phyloP scores from a whole-genome alignment of 2,888 invertebrate genomes.

The Ashinkailepas kermadecensis region DNA sequence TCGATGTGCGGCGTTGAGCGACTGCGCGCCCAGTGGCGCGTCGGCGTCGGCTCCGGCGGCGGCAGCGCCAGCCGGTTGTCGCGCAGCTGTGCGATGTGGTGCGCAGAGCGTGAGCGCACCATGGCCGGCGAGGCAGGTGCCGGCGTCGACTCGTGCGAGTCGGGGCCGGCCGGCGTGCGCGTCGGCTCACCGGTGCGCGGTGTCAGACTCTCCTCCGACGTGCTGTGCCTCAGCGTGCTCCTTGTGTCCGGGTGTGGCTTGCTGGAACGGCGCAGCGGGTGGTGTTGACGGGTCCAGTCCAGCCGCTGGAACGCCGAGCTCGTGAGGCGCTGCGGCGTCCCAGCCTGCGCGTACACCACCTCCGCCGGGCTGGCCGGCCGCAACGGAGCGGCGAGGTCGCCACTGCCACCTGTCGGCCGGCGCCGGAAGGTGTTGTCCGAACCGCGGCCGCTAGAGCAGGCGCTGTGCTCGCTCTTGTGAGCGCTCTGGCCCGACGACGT shows the following conservation, averaged over 20 bases:
- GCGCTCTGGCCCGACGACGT: slow-evolving; percentile 45
- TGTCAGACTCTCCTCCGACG: slow-evolving; percentile 43
- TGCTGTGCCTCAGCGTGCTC: slow-evolving; percentile 40
- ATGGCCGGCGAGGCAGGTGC: slow-evolving; percentile 33
- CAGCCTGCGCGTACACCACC: background rate
- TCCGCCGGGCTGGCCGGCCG: slow-evolving; percentile 22
- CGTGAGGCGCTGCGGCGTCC: slow-evolving; percentile 38
- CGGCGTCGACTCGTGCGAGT: slow-evolving; percentile 36
- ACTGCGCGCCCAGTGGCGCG: slow-evolving; percentile 35
- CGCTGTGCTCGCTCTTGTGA: background rate
- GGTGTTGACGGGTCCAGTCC: slow-evolving; percentile 47
- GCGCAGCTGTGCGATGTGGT: slow-evolving; percentile 33
- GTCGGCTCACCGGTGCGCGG: slow-evolving; percentile 30
- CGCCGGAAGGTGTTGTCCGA: slow-evolving; percentile 30
- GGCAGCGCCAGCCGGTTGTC: slow-evolving; percentile 23
- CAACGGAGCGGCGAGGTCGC: slow-evolving; percentile 32
- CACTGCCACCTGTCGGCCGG: slow-evolving; percentile 30
- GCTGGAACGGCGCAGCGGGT: slow-evolving; percentile 36
- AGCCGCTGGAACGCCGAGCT: slow-evolving; percentile 47
- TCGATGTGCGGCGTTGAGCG: slow-evolving; percentile 39
- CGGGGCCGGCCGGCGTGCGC: slow-evolving; percentile 34
- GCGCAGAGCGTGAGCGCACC: slow-evolving; percentile 37
- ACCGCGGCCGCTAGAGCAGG: slow-evolving; percentile 31
- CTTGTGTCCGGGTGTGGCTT: slow-evolving; percentile 25
- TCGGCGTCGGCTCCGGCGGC: slow-evolving; percentile 16